phyloP scores from a whole-genome alignment of 2,113 vertebrate species.

The Chionis minor region DNA sequence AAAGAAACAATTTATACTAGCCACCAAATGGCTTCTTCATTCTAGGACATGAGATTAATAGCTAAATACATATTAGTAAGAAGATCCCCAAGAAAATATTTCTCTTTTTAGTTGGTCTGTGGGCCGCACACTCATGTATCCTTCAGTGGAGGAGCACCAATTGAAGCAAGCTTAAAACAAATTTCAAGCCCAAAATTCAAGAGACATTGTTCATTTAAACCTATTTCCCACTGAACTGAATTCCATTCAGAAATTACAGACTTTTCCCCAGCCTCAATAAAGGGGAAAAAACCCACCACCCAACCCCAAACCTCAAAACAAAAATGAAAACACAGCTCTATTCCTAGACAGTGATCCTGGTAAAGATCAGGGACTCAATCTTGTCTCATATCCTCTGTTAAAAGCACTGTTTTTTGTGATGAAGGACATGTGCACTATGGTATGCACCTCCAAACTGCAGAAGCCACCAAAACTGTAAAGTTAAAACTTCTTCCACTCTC shows the following conservation, averaged over 20 bases:
- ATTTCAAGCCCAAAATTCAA: neutral
- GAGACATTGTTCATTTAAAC: neutral
- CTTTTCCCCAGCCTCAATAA: neutral
- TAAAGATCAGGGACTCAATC: neutral
- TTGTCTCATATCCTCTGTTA: neutral
- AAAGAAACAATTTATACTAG: neutral
- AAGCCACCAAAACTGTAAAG: neutral
- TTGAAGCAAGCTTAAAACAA: neutral
- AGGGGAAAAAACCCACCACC: fast-evolving
- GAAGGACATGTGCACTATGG: neutral
- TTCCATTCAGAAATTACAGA: neutral
- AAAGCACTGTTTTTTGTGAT: neutral
- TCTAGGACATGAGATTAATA: neutral
- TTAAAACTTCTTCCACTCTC: neutral
- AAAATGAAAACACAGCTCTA: neutral
- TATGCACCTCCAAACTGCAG: neutral
- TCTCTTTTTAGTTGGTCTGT: neutral
- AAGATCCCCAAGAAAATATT: neutral
- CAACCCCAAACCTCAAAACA: neutral
- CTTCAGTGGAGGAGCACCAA: neutral
- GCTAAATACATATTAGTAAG: neutral
- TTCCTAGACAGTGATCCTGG: neutral
- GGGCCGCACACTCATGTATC: neutral
- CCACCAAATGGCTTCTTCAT: neutral
- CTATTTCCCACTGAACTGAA: neutral